Evolutionary conservation across 2,797 vertebrate genomes (phyloP).

Genomic region (Lepidocolaptes lacrymiger): DNA sequence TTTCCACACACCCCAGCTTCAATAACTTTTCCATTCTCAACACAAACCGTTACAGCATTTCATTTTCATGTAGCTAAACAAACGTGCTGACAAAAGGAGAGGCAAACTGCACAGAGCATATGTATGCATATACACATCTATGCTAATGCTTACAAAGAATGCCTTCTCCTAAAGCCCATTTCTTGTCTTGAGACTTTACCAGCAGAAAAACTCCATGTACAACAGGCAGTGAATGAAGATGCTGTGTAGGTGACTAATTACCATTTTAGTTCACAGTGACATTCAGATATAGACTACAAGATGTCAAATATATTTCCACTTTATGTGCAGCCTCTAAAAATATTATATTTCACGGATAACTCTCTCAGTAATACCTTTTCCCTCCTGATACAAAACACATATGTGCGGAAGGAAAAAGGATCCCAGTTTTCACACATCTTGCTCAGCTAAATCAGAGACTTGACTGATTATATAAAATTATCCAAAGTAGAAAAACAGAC

Average conservation of each 20-base stretch:
- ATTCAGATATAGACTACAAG: neutral
- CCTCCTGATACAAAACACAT: neutral
- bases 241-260: constrained; percentile 52
- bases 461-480: neutral
- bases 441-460: neutral
- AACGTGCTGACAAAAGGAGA: neutral
- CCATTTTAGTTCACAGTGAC: neutral
- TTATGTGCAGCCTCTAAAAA: neutral
- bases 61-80: constrained; percentile 37
- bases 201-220: constrained; percentile 9
- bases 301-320: neutral
- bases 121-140: neutral
- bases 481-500: constrained; percentile 23
- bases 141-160: constrained; percentile 22
- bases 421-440: neutral
- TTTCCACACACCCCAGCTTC: neutral
- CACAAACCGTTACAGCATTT: neutral
- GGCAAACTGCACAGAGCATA: constrained; percentile 7
- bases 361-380: neutral
- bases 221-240: constrained; percentile 46
- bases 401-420: neutral
- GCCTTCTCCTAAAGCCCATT: neutral
- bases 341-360: neutral
- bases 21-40: neutral
- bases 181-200: constrained; percentile 21